Conservation (phyloP, 2,888 invertebrate species). For the Sarcophaga carnaria region DNA sequence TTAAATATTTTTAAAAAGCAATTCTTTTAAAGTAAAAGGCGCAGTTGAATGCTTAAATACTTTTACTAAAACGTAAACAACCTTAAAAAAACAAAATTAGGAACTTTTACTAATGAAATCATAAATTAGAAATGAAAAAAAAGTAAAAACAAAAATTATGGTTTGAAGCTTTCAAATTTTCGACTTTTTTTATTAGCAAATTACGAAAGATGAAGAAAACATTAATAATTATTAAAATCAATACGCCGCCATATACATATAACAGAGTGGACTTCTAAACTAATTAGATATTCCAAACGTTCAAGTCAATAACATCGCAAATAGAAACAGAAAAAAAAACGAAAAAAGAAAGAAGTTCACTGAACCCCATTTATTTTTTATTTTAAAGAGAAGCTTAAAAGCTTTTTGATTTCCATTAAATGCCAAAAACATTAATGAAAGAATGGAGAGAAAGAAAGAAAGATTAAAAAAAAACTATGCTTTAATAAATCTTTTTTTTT, state of each 20-base stretch:
- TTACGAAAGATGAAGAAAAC: not conserved
- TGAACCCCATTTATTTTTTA: slow-evolving; percentile 29
- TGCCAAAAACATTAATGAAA: not conserved
- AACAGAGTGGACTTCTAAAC: slow-evolving; percentile 2
- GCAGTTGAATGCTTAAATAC: not conserved
- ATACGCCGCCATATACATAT: slow-evolving; percentile 9
- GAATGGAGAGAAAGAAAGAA: not conserved
- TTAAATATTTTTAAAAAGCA: no score
- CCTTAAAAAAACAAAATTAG: not conserved
- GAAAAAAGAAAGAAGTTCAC: slow-evolving; percentile 33
- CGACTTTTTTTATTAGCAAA: not conserved
- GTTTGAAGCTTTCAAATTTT: slow-evolving; percentile 23
- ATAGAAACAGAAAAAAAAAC: not conserved
- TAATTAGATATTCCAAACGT: slow-evolving; percentile 44
- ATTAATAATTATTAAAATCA: slow-evolving; percentile 37
- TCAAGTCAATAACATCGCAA: slow-evolving; percentile 29
- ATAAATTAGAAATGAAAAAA: slow-evolving; percentile 9
- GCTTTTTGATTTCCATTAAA: not conserved
- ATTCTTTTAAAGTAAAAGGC: not conserved
- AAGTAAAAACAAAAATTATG: not conserved
- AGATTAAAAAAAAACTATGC: not conserved
- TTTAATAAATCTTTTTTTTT: not conserved
- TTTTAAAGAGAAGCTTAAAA: slow-evolving; percentile 43
- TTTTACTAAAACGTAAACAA: slow-evolving; percentile 30
- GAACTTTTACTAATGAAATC: slow-evolving; percentile 6